Evolutionary conservation across 2,113 vertebrate genomes (phyloP).

Genomic region (Emydura subglobosa): DNA sequence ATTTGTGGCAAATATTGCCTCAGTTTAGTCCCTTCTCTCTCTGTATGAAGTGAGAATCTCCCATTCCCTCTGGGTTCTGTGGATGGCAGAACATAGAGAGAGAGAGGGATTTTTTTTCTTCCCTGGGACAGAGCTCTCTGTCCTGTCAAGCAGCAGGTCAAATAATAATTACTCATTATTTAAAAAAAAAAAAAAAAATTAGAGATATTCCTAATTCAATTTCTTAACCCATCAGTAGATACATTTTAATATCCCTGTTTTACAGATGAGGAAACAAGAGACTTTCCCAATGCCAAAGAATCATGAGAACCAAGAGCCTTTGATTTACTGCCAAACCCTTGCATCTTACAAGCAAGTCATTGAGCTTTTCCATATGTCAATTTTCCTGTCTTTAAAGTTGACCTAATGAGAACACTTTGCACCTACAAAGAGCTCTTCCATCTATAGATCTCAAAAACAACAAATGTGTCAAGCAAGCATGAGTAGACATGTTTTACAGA

Average conservation of each 20-base stretch:
- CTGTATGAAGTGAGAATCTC: neutral
- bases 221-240: neutral
- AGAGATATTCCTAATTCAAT: neutral
- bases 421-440: neutral
- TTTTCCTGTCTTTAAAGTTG: neutral
- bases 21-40: neutral
- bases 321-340: neutral
- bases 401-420: neutral
- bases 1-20: neutral
- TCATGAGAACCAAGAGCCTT: neutral
- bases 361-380: neutral
- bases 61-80: neutral
- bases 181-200: neutral
- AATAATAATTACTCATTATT: neutral
- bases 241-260: neutral
- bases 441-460: accelerated
- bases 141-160: neutral
- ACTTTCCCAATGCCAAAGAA: neutral
- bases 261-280: neutral
- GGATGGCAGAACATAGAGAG: neutral
- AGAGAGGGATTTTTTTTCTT: neutral
- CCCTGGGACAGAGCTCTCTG: neutral
- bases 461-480: accelerated
- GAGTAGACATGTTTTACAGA: neutral
- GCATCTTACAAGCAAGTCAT: neutral